These are phyloP conservation scores for Germaria angustata DNA, from an alignment of 2,888 invertebrate genomes.

Conservation along the genomic window DNA sequence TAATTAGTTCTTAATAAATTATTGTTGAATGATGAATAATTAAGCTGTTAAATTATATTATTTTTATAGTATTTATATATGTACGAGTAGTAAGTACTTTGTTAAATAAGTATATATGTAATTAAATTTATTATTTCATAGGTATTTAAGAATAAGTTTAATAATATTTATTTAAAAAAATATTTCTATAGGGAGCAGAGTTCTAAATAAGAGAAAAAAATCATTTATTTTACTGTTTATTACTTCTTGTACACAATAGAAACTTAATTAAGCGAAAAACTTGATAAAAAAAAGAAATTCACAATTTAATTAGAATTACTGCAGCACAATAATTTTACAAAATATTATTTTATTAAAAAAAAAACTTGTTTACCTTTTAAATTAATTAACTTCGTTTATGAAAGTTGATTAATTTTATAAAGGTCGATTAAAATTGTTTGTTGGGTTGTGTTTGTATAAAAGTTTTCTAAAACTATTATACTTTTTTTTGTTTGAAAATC, in stretches of 20 bases:
- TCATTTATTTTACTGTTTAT: not conserved
- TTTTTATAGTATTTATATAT: not conserved
- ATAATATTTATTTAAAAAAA: not conserved
- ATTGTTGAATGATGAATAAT: slow-evolving; percentile 8
- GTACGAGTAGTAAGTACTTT: not conserved
- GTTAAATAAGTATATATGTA: not conserved
- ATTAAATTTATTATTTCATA: not conserved
- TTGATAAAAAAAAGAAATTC: not conserved
- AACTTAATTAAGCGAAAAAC: not conserved
- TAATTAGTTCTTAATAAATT: slow-evolving; percentile 21
- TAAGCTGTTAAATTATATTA: not conserved
- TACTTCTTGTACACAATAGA: not conserved
- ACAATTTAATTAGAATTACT: too few species aligned
- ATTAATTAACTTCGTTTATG: too few species aligned
- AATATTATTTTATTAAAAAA: too few species aligned
- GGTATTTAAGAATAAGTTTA: not conserved
- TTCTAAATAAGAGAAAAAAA: not conserved
- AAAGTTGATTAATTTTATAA: too few species aligned
- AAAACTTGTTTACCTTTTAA: too few species aligned
- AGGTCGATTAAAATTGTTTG: too few species aligned
- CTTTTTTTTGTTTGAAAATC: too few species aligned
- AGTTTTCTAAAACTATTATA: too few species aligned
- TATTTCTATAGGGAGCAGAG: not conserved
- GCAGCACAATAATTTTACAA: too few species aligned
- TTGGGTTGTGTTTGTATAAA: too few species aligned